Evolutionary conservation across 2,888 invertebrate species (phyloP).

Genomic region (Alentia gelatinosa): DNA sequence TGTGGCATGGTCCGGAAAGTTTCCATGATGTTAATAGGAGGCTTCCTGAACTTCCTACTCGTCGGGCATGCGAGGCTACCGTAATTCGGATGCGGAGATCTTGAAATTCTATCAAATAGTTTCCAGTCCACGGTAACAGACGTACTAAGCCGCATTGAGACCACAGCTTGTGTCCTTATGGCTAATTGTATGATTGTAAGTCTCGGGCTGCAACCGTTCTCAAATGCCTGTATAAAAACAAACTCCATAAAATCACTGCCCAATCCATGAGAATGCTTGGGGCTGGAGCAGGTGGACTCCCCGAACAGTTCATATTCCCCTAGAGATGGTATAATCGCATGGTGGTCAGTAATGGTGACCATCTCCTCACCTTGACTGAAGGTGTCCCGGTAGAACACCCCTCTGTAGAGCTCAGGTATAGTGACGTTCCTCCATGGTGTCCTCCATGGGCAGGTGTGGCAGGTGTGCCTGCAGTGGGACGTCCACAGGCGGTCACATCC

Average conservation of each 20-base stretch:
- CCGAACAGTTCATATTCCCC: constrained; percentile 38
- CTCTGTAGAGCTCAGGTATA: background rate
- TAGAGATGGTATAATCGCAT: background rate
- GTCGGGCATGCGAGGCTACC: background rate
- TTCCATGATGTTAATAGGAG: background rate
- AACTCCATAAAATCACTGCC: background rate
- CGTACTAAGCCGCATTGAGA: background rate
- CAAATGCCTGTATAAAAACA: constrained; percentile 4
- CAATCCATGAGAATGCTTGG: constrained; percentile 3
- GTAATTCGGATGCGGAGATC: background rate
- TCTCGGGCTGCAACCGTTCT: constrained; percentile 52
- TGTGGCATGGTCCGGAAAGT: constrained; percentile 25
- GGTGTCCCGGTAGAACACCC: background rate
- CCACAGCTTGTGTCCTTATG: background rate
- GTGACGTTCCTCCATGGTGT: constrained; percentile 21
- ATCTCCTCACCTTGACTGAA: background rate
- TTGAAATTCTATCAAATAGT: background rate
- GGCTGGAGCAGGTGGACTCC: background rate
- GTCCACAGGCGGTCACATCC: constrained; percentile 21
- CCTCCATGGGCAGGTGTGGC: constrained; percentile 41
- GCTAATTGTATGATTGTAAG: background rate
- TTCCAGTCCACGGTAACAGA: constrained; percentile 2
- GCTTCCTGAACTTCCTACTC: background rate
- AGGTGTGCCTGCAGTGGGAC: constrained; percentile 11
- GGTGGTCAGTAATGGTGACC: background rate